Conservation (phyloP, 2,888 invertebrate species). For the Lissonota sp. region DNA sequence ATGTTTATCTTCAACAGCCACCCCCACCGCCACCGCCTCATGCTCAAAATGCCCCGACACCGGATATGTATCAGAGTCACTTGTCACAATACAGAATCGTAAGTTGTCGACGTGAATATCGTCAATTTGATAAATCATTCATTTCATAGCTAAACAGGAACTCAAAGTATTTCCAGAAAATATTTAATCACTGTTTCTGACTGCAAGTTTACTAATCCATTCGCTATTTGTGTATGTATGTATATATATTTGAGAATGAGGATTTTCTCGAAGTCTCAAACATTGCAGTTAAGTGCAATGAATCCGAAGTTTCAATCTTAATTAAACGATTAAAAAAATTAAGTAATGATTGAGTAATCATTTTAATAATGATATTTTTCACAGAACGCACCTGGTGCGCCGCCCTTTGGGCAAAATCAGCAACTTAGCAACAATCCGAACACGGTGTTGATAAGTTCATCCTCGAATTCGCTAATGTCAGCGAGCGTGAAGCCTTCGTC, state of each 20-base stretch:
- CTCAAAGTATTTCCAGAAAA: too few relatives aligned
- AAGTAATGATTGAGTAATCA: too few relatives aligned
- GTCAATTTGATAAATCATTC: too few relatives aligned
- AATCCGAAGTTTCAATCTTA: too few relatives aligned
- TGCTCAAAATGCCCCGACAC: slow-evolving; percentile 85
- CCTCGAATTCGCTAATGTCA: slow-evolving; percentile 95
- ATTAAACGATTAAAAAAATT: too few relatives aligned
- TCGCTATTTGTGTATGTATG: too few relatives aligned
- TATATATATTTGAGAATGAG: too few relatives aligned
- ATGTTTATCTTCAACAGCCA: slow-evolving; percentile 83
- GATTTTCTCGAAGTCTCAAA: too few relatives aligned
- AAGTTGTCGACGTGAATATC: slow-evolving; percentile 65
- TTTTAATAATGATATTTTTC: slow-evolving; percentile 19
- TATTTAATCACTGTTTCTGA: too few relatives aligned
- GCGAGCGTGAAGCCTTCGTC: slow-evolving; percentile 93
- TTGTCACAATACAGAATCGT: slow-evolving; percentile 87
- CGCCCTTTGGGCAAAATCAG: slow-evolving; percentile 92
- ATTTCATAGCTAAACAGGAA: too few relatives aligned
- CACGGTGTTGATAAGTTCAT: slow-evolving; percentile 94
- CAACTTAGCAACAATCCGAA: slow-evolving; percentile 93
- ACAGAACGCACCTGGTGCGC: slow-evolving; percentile 84
- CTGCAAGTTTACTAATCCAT: too few relatives aligned
- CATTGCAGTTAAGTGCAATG: too few relatives aligned
- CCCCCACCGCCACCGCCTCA: slow-evolving; percentile 87
- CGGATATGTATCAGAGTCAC: slow-evolving; percentile 89